These are phyloP conservation scores for Drosophila novamexicana DNA, from an alignment of 1,140 invertebrate genomes.

Conservation along the genomic window DNA sequence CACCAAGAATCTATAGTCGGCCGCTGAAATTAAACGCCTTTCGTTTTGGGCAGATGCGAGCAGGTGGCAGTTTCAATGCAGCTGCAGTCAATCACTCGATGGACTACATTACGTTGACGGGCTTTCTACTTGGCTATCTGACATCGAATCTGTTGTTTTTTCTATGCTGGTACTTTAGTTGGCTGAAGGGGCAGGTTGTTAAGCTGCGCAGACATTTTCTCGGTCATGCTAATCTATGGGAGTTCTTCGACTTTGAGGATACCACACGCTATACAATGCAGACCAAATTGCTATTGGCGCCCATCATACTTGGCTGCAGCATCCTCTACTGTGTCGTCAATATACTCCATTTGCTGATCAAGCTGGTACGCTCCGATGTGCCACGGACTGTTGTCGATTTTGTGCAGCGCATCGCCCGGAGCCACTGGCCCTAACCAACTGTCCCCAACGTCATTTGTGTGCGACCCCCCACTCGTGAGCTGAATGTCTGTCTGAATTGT, in stretches of 20 bases:
- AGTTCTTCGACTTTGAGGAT: conserved; percentile 73
- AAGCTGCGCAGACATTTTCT: conserved; percentile 57
- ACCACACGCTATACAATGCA: conserved; percentile 49
- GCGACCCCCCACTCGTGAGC: too few species aligned
- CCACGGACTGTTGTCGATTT: conserved; percentile 62
- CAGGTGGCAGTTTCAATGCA: not conserved
- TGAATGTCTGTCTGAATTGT: not conserved
- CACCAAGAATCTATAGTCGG: not conserved
- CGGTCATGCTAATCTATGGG: conserved; percentile 55
- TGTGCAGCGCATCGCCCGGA: conserved; percentile 48
- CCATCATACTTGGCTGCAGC: conserved; percentile 51
- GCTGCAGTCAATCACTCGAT: conserved; percentile 24
- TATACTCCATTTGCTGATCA: conserved; percentile 50
- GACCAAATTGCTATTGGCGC: conserved; percentile 60
- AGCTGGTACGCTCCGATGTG: conserved; percentile 63
- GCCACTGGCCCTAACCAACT: conserved; percentile 6
- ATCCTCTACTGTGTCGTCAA: conserved; percentile 62
- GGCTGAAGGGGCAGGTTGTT: conserved; percentile 57
- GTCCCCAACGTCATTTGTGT: not conserved
- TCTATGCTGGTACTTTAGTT: conserved; percentile 67
- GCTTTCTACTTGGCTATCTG: conserved; percentile 59
- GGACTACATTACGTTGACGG: conserved; percentile 70
- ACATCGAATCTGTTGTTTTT: conserved; percentile 59
- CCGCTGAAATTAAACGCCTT: not conserved
- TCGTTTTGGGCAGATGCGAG: not conserved